Percentiles rank a stretch among this genome's conserved stretches.
phyloP scores from a whole-genome alignment of 2,113 vertebrate genomes.

The Bos indicus region DNA sequence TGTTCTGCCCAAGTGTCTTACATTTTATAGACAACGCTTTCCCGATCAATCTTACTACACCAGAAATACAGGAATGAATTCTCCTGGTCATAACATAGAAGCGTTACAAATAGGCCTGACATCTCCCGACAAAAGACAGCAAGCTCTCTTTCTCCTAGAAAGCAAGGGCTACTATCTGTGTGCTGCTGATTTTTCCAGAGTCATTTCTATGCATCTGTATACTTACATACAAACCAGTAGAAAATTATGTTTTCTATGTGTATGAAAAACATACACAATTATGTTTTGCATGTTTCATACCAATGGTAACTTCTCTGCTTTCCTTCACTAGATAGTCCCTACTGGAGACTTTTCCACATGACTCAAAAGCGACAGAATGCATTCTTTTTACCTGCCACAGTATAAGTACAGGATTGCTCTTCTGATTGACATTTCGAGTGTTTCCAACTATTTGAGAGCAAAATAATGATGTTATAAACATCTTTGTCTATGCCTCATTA shows the following conservation, averaged over 20 bases:
- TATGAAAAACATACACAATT: background rate
- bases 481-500: background rate
- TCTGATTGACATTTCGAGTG: conserved; percentile 5
- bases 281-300: conserved; percentile 22
- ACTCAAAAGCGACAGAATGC: background rate
- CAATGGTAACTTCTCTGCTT: background rate
- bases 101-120: background rate
- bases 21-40: background rate
- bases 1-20: background rate
- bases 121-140: background rate
- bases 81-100: background rate
- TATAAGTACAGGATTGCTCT: background rate
- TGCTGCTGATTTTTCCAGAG: background rate
- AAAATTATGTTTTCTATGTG: background rate
- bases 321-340: background rate
- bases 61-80: background rate
- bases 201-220: background rate
- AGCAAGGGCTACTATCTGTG: background rate
- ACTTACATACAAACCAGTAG: background rate
- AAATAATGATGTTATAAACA: conserved; percentile 20
- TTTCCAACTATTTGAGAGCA: background rate
- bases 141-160: background rate
- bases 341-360: background rate
- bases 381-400: background rate
- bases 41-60: background rate